A percentile compares a stretch with the other conserved stretches of the same genome.
Evolutionary conservation across 2,113 vertebrate species (phyloP).

Genomic region (Perca schrenkii): DNA sequence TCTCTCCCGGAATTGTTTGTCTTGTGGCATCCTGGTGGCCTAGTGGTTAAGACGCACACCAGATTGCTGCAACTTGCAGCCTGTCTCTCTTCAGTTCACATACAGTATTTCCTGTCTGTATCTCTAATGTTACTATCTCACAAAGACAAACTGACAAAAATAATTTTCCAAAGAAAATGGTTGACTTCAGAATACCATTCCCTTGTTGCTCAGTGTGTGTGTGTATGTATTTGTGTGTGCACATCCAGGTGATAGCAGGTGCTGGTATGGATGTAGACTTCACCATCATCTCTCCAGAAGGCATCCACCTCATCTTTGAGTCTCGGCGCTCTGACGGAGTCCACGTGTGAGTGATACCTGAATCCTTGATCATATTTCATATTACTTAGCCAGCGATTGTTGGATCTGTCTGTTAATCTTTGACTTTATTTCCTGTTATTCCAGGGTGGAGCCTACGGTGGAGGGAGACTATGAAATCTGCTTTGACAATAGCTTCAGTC

Average conservation of each 20-base stretch:
- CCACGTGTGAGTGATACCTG: constrained; percentile 85
- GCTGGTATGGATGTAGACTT: constrained; percentile 93
- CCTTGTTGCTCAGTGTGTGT: constrained; percentile 14
- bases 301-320: constrained; percentile 83
- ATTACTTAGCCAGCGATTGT: too few species aligned
- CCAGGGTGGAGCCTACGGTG: constrained; percentile 90
- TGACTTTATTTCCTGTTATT: constrained; percentile 10
- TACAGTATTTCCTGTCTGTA: background rate
- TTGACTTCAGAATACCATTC: background rate
- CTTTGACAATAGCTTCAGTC: constrained; percentile 95
- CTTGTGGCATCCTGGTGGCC: background rate
- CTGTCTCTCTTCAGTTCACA: background rate
- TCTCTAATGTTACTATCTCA: background rate
- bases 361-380: background rate
- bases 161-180: too few species aligned
- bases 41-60: background rate
- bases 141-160: background rate
- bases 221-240: constrained; percentile 32
- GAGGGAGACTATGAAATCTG: constrained; percentile 92
- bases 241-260: constrained; percentile 90
- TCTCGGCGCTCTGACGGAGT: constrained; percentile 88
- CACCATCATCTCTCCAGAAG: constrained; percentile 86
- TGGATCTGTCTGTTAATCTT: background rate
- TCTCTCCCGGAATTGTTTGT: constrained; percentile 1
- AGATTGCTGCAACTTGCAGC: background rate